Base-by-base conservation (phyloP, 1,140 invertebrate species). In the Drosophila arizonae region DNA sequence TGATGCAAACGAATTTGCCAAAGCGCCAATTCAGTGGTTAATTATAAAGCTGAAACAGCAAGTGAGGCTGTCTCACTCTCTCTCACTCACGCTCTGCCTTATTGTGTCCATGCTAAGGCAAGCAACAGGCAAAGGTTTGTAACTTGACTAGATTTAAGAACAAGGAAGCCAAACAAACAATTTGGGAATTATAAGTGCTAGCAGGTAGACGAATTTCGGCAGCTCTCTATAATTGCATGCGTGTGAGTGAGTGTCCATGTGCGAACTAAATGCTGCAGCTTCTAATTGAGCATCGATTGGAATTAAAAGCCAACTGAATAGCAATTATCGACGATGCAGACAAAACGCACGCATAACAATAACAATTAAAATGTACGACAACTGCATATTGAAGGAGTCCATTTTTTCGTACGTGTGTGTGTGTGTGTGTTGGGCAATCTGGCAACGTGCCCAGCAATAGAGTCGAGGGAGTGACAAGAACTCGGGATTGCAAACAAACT, bases 301-400 rank as follows among this genome's bases (percentile, higher is more conserved):
- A 77, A 77, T 81, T 86, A 75, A 76, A 71, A 68, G 50, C 54
- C 52, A 72, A 75, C 68, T 65, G 65, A 62, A 76, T 57, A 55
- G 57, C 82, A 79, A 86, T 86, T 87, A 86, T 81, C 77, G 43
- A 60, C 52, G 17, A 21, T 50, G 10, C 10, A n/a, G n/a, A 30
- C 78, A 50, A 46, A 17, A 13, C 46, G 24, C 6, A 74, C 75
- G 84, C 84, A 87, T 77, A 88, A 88, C 84, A 74, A 87, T 87
- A 87, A 80, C 84, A 87, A 88, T 88, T 88, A 87, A 88, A 87
- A 74, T 74, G 84, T 87, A 87, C 84, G 84, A 87, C 84, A 87
- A 87, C 84, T 84, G 84, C 84, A 87, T 77, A 87, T 87, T 87
- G 84, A 77, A 88, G 84, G 88, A 84, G 76, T 88, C 43, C 75